Percentiles rank a stretch among this genome's conserved stretches.
phyloP scores from a whole-genome alignment of 2,888 invertebrate genomes.

The Diarsia mendica region DNA sequence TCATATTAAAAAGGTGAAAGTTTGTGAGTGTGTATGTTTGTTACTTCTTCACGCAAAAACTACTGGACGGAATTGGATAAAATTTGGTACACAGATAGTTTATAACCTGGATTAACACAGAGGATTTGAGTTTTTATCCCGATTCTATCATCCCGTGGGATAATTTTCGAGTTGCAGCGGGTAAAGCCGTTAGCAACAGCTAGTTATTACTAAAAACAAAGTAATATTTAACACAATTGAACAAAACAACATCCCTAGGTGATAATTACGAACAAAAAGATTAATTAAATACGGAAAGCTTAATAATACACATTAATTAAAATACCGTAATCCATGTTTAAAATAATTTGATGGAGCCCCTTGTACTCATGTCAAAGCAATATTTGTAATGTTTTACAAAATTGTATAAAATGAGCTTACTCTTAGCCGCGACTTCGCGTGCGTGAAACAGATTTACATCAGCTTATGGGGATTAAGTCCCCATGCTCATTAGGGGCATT shows the following conservation, averaged over 20 bases:
- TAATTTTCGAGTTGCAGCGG: too few species aligned
- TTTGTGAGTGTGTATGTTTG: too few species aligned
- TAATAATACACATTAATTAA: slow-evolving; percentile 30
- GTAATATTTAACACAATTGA: neutral
- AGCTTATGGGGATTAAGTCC: slow-evolving; percentile 61
- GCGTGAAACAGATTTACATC: slow-evolving; percentile 50
- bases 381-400: slow-evolving; percentile 27
- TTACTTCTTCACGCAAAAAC: too few species aligned
- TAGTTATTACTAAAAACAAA: too few species aligned
- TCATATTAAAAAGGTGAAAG: too few species aligned
- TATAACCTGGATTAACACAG: too few species aligned
- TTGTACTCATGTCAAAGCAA: slow-evolving; percentile 17
- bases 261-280: slow-evolving; percentile 6
- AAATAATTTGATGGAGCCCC: slow-evolving; percentile 16
- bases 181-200: too few species aligned
- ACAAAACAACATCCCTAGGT: too few species aligned
- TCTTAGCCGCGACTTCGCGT: slow-evolving; percentile 49
- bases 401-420: slow-evolving; percentile 28
- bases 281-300: neutral
- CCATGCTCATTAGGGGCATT: slow-evolving; percentile 55
- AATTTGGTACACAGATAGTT: too few species aligned
- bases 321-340: slow-evolving; percentile 9
- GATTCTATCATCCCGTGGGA: too few species aligned
- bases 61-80: too few species aligned
- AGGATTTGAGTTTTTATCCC: too few species aligned